Base-by-base conservation (phyloP, 1,140 invertebrate genomes). In the Trachymyrmex cornetzi region DNA sequence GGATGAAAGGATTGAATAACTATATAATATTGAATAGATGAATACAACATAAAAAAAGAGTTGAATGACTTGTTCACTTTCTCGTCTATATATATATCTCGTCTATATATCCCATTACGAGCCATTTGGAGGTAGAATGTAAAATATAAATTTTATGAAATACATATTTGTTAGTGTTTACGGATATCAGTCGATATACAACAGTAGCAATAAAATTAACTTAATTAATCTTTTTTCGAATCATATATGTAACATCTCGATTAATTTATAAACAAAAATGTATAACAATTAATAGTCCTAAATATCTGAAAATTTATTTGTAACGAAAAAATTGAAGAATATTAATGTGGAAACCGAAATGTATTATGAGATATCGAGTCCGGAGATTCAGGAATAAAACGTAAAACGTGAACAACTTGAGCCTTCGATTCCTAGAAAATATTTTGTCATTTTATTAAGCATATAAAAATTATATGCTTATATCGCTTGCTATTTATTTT, bases 301-400 rank as follows among this genome's bases (percentile, higher is more conserved):
- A 75, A 59, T 44, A 59, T 44, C 24, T 7, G 30, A 57, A 11
- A 57, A 34, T 75, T 53, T 55, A 24, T 55, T 53, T 2, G 3
- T 5, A 16, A 24, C 22, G 11, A 57, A 44, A 44, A 71, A n/a
- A 14, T 22, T 55, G 2, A 3, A 72, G 3, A 34, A 4, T 48
- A 48, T 48, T 74, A 72, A 74, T 1, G 16, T 34, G 80, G 67
- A 61, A 82, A 82, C 1, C 16, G 53, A 19, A 82, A 72, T 14
- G 30, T 22, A 61, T 1, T 30, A 9, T 22, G 79, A 9, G 50
- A 11, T 59, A 6, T 6, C 16, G 53, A 57, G 19, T 67, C 27
- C 27, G 27, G 14, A 61, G 61, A 0, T 34, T 80, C 27, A 53
- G 77, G 7, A 48, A 30, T 55, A 55, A 81, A 72, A 55, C 24